Percentiles rank a stretch among this genome's conserved stretches.
Evolutionary conservation across 2,113 vertebrate species (phyloP).

Genomic region (Triplophysa tibetana): DNA sequence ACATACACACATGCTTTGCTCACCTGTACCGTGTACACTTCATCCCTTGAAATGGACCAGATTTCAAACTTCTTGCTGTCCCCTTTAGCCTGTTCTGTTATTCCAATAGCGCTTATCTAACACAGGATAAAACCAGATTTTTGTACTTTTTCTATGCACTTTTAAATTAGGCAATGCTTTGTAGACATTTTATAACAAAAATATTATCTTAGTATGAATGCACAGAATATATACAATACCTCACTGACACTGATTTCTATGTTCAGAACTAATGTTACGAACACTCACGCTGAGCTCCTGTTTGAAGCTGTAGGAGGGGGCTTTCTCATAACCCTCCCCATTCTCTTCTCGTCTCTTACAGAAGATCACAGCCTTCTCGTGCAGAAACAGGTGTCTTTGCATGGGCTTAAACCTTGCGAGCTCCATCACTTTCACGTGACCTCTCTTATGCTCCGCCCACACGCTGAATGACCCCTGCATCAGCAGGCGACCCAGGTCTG

Average conservation of each 20-base stretch:
- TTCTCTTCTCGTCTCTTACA: conserved; percentile 95
- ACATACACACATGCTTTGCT: neutral
- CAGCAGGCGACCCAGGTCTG: conserved; percentile 89
- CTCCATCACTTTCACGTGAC: conserved; percentile 96
- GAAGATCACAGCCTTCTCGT: conserved; percentile 93
- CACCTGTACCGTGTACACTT: conserved; percentile 98
- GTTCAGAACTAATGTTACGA: neutral
- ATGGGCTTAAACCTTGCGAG: conserved; percentile 97
- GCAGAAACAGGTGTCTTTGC: conserved; percentile 96
- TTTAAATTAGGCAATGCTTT: neutral
- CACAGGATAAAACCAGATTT: conserved; percentile 6
- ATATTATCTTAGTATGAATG: neutral
- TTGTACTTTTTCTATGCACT: too few species aligned
- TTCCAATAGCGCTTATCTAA: conserved; percentile 94
- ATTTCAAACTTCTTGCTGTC: conserved; percentile 97
- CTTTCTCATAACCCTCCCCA: conserved; percentile 95
- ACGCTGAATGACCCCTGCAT: conserved; percentile 98
- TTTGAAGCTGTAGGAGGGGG: conserved; percentile 97
- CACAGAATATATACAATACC: neutral
- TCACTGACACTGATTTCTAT: neutral
- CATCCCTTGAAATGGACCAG: conserved; percentile 94
- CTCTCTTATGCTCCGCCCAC: conserved; percentile 96
- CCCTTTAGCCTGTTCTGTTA: conserved; percentile 95
- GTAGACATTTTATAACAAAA: neutral
- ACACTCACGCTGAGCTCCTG: conserved; percentile 88